Percentiles rank a stretch among this genome's conserved stretches.
phyloP scores from a whole-genome alignment of 2,113 vertebrate genomes.

The Piaya cayana region DNA sequence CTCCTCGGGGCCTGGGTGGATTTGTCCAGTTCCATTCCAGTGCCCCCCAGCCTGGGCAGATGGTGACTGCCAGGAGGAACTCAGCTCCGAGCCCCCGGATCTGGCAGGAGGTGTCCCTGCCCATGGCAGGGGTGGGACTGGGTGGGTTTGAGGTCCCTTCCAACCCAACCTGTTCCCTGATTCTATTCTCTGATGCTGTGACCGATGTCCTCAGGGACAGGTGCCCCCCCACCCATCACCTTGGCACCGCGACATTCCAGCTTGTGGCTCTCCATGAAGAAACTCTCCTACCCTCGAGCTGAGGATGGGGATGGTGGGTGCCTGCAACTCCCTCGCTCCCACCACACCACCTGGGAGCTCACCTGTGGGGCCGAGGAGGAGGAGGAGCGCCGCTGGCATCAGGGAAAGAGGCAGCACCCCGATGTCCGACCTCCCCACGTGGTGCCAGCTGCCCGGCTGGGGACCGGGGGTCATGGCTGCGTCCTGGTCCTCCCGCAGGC shows the following conservation, averaged over 20 bases:
- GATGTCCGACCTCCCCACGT: not conserved
- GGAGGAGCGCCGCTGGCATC: slow-evolving; percentile 8
- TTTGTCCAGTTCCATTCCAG: not conserved
- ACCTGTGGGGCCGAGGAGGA: slow-evolving; percentile 62
- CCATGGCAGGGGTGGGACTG: too few species aligned
- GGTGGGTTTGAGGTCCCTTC: too few species aligned
- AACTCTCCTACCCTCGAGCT: not conserved
- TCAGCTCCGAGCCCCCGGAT: not conserved
- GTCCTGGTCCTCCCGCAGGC: rapidly evolving
- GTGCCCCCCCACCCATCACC: rapidly evolving
- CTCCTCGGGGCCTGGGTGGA: rapidly evolving
- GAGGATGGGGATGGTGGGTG: rapidly evolving
- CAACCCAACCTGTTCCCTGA: too few species aligned
- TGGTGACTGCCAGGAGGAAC: not conserved
- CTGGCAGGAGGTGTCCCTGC: too few species aligned
- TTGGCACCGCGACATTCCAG: rapidly evolving
- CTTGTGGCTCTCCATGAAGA: not conserved
- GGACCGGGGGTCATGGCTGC: slow-evolving; percentile 49
- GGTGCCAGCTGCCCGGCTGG: not conserved
- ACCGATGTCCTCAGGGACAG: rapidly evolving
- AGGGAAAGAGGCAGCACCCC: not conserved
- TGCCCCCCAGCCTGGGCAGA: not conserved
- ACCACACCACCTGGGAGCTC: not conserved
- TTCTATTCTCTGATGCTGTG: too few species aligned
- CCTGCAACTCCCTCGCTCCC: not conserved